phyloP scores from a whole-genome alignment of 2,888 invertebrate genomes.

The Agrypnus murinus region DNA sequence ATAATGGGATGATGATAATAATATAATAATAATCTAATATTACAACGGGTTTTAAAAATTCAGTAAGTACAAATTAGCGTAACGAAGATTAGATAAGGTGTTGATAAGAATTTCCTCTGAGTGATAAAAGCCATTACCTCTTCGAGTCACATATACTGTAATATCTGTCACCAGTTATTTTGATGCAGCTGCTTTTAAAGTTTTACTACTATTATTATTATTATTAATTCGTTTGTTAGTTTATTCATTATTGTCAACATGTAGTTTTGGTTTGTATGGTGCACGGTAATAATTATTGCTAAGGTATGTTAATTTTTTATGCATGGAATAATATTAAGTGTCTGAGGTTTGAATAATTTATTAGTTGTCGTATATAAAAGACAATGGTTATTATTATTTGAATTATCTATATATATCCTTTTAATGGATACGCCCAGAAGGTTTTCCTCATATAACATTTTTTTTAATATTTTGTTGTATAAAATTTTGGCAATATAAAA shows the following conservation, averaged over 20 bases:
- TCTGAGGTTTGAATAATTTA: too few species aligned
- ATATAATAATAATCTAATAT: neutral
- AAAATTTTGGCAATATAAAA: too few species aligned
- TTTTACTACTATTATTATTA: neutral
- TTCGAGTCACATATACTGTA: slow-evolving; percentile 42
- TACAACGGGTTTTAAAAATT: slow-evolving; percentile 19
- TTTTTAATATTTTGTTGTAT: too few species aligned
- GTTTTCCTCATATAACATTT: too few species aligned
- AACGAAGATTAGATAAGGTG: slow-evolving; percentile 48
- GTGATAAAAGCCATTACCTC: slow-evolving; percentile 50
- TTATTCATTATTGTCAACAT: slow-evolving; percentile 25
- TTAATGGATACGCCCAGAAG: too few species aligned
- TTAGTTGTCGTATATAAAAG: too few species aligned
- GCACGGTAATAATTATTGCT: too few species aligned
- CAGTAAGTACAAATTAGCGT: slow-evolving; percentile 47
- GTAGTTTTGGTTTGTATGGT: slow-evolving; percentile 31
- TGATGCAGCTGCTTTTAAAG: slow-evolving; percentile 28
- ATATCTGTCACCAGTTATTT: slow-evolving; percentile 48
- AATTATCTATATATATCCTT: too few species aligned
- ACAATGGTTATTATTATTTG: too few species aligned
- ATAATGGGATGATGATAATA: neutral
- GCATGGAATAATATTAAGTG: too few species aligned
- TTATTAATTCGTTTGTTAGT: slow-evolving; percentile 15
- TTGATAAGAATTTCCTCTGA: slow-evolving; percentile 50
- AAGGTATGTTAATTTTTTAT: too few species aligned